Conservation (phyloP, 2,797 vertebrate species). For the Meda fulgida region DNA sequence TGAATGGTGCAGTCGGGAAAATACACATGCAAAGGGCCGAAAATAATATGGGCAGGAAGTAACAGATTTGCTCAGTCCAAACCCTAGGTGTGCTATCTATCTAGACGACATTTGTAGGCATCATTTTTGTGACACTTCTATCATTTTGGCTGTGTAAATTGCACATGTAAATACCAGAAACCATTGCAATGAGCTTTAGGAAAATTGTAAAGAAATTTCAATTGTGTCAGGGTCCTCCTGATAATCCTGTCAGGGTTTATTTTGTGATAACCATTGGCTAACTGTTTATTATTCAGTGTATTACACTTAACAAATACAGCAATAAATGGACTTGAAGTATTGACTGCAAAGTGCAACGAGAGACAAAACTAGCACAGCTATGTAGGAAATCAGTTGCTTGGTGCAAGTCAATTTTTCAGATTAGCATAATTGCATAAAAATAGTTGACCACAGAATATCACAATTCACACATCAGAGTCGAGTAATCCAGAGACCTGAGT, state of each 20-base stretch:
- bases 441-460: neutral
- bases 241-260: neutral
- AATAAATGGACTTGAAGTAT: neutral
- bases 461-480: neutral
- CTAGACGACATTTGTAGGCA: neutral
- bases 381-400: neutral
- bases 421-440: neutral
- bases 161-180: neutral
- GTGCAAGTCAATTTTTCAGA: neutral
- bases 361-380: neutral
- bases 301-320: neutral
- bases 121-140: neutral
- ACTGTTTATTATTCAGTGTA: neutral
- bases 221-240: neutral
- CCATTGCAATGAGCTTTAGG: neutral
- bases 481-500: neutral
- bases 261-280: neutral
- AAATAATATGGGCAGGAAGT: neutral
- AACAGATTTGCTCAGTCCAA: constrained; percentile 12
- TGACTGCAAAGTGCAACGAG: neutral
- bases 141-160: neutral
- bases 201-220: neutral
- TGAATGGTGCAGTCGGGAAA: neutral
- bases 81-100: neutral
- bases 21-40: neutral